Evolutionary conservation across 2,113 vertebrate species (phyloP).

Genomic region (Corythoichthys intestinalis): DNA sequence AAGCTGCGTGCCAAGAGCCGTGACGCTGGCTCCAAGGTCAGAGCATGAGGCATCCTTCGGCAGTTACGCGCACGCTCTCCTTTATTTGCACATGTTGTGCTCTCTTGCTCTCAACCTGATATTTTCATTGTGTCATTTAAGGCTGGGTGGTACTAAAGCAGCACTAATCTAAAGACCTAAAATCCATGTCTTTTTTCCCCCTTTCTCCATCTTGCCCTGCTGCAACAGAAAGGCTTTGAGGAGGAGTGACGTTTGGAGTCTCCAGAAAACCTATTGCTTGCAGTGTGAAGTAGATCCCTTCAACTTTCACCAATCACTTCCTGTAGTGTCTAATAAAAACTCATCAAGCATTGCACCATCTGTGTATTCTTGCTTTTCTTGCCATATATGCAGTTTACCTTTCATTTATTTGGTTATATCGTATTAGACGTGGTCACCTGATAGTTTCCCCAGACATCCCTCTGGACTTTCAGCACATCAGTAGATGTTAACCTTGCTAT

Average conservation of each 20-base stretch:
- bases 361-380: slow-evolving; percentile 19
- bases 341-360: slow-evolving; percentile 32
- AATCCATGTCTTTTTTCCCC: slow-evolving; percentile 31
- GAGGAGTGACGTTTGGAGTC: slow-evolving; percentile 70
- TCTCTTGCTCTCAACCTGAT: neutral
- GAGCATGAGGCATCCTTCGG: slow-evolving; percentile 21
- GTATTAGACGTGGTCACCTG: too few relatives aligned
- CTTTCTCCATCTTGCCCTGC: slow-evolving; percentile 18
- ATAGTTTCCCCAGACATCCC: too few relatives aligned
- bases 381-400: neutral
- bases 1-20: slow-evolving; percentile 74
- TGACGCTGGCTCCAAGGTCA: slow-evolving; percentile 69
- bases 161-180: slow-evolving; percentile 38
- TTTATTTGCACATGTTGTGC: slow-evolving; percentile 24
- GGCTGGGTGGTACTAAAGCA: slow-evolving; percentile 26
- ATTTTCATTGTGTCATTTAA: neutral
- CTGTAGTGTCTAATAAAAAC: slow-evolving; percentile 65
- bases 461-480: too few relatives aligned
- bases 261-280: slow-evolving; percentile 35
- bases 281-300: slow-evolving; percentile 41
- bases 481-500: too few relatives aligned
- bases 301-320: slow-evolving; percentile 34
- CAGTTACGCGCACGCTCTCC: slow-evolving; percentile 18
- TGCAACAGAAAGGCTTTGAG: slow-evolving; percentile 74
- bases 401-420: neutral